Base-by-base conservation (phyloP, 2,888 invertebrate genomes). In the Epistrophe eligans region DNA sequence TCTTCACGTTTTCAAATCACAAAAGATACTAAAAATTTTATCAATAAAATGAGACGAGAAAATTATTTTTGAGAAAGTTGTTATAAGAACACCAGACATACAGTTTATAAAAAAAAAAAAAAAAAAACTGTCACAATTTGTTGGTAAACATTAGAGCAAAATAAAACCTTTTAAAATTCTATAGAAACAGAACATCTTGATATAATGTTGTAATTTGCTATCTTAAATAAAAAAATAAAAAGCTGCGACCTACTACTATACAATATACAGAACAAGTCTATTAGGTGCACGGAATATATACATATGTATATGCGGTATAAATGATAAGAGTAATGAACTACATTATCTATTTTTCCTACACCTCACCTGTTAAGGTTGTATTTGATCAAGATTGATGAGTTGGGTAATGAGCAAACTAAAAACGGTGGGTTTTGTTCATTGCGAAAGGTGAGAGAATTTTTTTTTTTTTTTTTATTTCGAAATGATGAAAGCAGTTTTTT, bases 321-420 rank as follows among this genome's bases (percentile, higher is more conserved):
- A 32, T 32, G 57, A 57, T 57, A 32, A 57, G 57, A 57, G n/a
- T 32, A 32, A 57, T 57, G 32, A 28, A 57, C 57, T n/a, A 32
- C n/a, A 35, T 35, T 35, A 35, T 35, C 35, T 35, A 35, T 35
- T 5, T 24, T 2, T 3, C 24, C 24, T 24, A 24, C 24, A 24
- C 1, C 24, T 24, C 7, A 32, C 32, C 32, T 35, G 9, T 8
- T 35, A 6, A 35, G 35, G 8, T 35, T 35, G 35, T 35, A 9
- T 35, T 35, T 35, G 0, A 32, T 32, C 7, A 7, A 32, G 35
- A 35, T 8, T 35, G 35, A 35, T 35, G 35, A 35, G 35, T 9
- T 35, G 8, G 35, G 8, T 35, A 9, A 7, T 35, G 35, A 35
- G 35, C 32, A 32, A 32, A 32, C 32, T 32, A 0, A 0, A 4